These are phyloP conservation scores for Porites evermanni DNA, from an alignment of 92 coral and sea anemone genomes.

Conservation along the genomic window DNA sequence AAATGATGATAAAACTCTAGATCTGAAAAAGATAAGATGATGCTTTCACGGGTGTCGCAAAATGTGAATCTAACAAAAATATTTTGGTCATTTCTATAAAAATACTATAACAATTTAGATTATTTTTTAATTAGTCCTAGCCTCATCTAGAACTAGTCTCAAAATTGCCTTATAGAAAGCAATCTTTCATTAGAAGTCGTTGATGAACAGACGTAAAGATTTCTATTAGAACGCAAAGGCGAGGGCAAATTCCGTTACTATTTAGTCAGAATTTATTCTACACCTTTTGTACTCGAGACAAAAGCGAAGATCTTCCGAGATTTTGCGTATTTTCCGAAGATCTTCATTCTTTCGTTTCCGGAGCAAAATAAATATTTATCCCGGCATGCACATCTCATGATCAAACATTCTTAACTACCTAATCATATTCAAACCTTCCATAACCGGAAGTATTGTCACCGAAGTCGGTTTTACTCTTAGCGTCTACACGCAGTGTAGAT, in stretches of 20 bases:
- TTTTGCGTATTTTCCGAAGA: neutral
- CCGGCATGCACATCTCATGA: neutral
- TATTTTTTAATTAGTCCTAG: neutral
- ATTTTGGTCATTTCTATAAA: neutral
- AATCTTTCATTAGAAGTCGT: neutral
- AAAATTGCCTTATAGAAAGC: neutral
- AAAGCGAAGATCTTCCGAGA: conserved; percentile 14
- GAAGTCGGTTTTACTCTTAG: conserved; percentile 49
- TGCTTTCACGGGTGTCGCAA: neutral
- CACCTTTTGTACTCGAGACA: neutral
- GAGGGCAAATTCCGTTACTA: neutral
- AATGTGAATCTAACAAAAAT: neutral
- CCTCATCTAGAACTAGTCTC: no score
- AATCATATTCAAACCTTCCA: conserved; percentile 20
- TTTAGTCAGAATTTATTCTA: neutral
- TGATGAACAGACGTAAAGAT: no score
- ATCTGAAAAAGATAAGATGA: neutral
- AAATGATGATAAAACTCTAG: neutral
- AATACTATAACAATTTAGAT: neutral
- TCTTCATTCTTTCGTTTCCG: neutral
- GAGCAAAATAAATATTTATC: neutral
- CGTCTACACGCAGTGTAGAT: conserved; percentile 73
- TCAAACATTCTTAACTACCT: neutral
- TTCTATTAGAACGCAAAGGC: neutral
- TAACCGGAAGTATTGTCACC: conserved; percentile 33